Evolutionary conservation across 1,140 invertebrate genomes (phyloP), one percentile per base, ranked within the genome.

Genomic region (Diuraphis noxia): DNA sequence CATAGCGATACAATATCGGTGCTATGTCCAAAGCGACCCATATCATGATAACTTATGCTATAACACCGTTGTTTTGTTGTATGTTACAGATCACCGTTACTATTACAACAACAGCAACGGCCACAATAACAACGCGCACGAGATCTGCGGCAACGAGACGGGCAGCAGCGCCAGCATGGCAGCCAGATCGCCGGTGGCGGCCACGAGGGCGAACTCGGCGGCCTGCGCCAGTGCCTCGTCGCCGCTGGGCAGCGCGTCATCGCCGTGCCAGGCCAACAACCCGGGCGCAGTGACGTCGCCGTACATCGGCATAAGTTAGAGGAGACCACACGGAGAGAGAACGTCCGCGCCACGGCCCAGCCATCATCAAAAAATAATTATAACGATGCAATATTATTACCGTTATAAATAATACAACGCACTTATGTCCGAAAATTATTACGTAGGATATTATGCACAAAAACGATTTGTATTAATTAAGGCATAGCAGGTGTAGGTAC

Each of bases 121-220:
- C 94, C 93, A 94, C 94, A 94, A 94, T 92, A 94, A 95, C 91
- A 88, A 36, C 88, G 81, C 36, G 40, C 93, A 94, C 93, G 92
- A 93, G 93, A 92, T 93, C 93, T 91, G 52, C 91, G 52, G 56
- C 84, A 87, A 92, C 46, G 92, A 92, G 72, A 23, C 93, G 72
- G 93, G 92, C 92, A 93, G 93, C 88, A 93, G 93, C 85, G 93
- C 93, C n/a, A 91, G 89, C 43, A 91, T 91, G 91, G 94, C 95
- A 19, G 94, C 93, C 92, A 95, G 96, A 72, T 96, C 96, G 79
- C 96, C 96, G 79, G 93, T 96, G 92, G 96, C 96, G 41, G 96
- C 96, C 41, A 96, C 96, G 6, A 93, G 96, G 87, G 96, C 96
- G 7, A 96, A 96, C 93, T 96, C 96, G 63, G 94, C 96, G 43